Evolutionary conservation across 2,797 vertebrate genomes (phyloP).

Genomic region (Myotis planiceps): DNA sequence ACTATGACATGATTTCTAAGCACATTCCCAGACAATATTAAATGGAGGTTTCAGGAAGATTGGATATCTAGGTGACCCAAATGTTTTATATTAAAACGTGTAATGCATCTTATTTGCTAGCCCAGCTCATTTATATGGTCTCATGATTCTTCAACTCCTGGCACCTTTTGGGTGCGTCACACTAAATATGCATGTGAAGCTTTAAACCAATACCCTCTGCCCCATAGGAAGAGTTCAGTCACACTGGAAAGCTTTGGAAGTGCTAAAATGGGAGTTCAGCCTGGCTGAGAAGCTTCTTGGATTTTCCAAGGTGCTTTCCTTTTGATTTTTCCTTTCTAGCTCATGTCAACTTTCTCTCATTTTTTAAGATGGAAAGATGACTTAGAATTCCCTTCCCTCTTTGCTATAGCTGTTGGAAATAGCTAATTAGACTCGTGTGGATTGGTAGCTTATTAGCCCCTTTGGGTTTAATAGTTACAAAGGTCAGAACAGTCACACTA

Average conservation of each 20-base stretch:
- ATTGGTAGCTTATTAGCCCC: neutral
- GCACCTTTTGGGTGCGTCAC: neutral
- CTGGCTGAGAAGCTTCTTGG: neutral
- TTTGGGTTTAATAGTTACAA: slow-evolving; percentile 26
- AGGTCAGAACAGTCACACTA: slow-evolving; percentile 48
- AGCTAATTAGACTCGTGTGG: neutral
- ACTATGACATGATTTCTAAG: neutral
- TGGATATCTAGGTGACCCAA: neutral
- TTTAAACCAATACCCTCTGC: neutral
- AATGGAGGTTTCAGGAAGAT: neutral
- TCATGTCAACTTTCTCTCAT: neutral
- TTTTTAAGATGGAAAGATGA: slow-evolving; percentile 11
- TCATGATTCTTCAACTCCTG: neutral
- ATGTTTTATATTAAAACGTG: neutral
- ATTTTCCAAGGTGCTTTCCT: neutral
- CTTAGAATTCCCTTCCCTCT: neutral
- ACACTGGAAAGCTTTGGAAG: neutral
- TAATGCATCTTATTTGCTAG: neutral
- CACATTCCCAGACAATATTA: neutral
- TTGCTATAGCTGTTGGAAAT: neutral
- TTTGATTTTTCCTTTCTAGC: neutral
- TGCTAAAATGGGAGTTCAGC: neutral
- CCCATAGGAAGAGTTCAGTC: neutral
- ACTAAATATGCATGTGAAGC: neutral
- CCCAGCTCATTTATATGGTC: neutral